Evolutionary conservation across 1,140 invertebrate species (phyloP), one percentile per base, ranked within the genome.

Genomic region (Aphaenogaster floridana): DNA sequence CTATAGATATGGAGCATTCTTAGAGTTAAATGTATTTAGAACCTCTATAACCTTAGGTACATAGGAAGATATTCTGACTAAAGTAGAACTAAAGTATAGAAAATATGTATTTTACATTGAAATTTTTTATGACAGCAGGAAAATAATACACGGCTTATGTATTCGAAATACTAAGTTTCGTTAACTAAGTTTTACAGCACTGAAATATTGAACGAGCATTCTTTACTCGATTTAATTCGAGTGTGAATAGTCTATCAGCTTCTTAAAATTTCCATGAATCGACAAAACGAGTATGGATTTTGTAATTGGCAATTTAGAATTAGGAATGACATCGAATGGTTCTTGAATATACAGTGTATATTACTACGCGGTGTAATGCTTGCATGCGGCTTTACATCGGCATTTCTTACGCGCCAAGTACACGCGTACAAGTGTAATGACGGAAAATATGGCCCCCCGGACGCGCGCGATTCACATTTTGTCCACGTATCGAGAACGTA

Each of bases 1-100:
- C 69, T 71, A 42, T n/a, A 57, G 50, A 81, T 81, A 71, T 34
- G 28, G 6, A 71, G 66, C 79, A 36, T 52, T 81, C 13, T 57
- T 5, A 3, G 78, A 69, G 9, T 21, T 4, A 42, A 42, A n/a
- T 39, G 21, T n/a, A 54, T 28, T 42, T 15, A 28, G 15, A 79
- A 64, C 28, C 28, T 78, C n/a, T 48, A 79, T 15, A 64, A 79
- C 6, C 17, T 66, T 66, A 66, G 17, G 6, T 11, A 50, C 11
- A 9, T 42, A 45, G 8, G 21, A 69, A 45, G 5, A 34, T 69
- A 50, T 48, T 13, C 39, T 21, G 39, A 45, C 8, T 45, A 13
- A 69, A 69, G 15, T 69, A 69, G 11, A 69, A 50, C 3, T 15
- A 8, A 69, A 50, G 42, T 50, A 28, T 28, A 45, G 39, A 7